phyloP scores from a whole-genome alignment of 2,113 vertebrate genomes.

The Colossoma macropomum region DNA sequence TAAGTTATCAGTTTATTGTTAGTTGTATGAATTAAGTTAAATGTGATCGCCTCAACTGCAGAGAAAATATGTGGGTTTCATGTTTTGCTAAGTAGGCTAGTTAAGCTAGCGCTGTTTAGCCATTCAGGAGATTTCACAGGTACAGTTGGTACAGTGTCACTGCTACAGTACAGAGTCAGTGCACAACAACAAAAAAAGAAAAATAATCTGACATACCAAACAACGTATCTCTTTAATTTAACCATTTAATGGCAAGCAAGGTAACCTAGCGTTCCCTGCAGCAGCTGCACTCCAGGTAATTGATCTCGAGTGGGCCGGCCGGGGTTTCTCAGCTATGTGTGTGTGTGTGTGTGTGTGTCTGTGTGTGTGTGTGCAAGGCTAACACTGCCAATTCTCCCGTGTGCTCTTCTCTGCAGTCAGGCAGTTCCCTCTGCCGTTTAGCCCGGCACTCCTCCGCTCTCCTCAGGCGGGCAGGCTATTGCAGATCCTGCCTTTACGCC shows the following conservation, averaged over 20 bases:
- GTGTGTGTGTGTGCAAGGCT: background rate
- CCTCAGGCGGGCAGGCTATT: background rate
- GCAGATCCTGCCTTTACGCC: background rate
- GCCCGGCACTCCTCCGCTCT: background rate
- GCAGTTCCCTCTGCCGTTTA: background rate
- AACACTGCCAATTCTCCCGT: background rate
- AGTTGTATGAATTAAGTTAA: background rate
- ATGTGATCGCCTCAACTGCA: background rate
- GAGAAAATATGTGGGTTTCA: background rate
- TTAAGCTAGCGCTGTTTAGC: background rate
- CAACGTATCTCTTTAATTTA: slow-evolving; percentile 28
- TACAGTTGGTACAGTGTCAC: background rate
- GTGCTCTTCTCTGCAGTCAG: background rate
- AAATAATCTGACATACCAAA: background rate
- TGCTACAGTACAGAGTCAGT: background rate
- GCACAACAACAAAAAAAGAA: background rate
- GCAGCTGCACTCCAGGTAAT: background rate
- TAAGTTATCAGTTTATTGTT: too few species aligned
- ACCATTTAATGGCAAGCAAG: background rate
- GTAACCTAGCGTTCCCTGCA: background rate
- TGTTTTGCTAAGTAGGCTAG: background rate
- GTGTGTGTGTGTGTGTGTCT: background rate
- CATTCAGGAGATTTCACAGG: too few species aligned
- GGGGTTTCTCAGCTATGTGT: background rate
- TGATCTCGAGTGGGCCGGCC: background rate